These are phyloP conservation scores for Lissocephala sabroskyi DNA, from an alignment of 2,888 invertebrate species.

Conservation along the genomic window DNA sequence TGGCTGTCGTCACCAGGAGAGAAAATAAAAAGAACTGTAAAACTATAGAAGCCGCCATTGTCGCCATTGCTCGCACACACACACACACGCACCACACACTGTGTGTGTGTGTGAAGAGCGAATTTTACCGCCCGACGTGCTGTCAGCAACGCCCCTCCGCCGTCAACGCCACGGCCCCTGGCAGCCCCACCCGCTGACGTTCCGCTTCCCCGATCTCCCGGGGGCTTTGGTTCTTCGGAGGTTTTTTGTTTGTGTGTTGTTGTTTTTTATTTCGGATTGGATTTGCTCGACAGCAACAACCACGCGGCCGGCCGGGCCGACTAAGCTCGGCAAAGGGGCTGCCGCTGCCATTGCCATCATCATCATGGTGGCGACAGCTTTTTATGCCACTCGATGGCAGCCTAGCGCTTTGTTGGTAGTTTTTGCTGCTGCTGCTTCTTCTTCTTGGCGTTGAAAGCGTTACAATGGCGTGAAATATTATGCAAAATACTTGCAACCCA, in stretches of 20 bases:
- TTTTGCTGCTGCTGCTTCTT: conserved; percentile 16
- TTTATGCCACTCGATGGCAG: conserved; percentile 51
- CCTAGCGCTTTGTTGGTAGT: conserved; percentile 39
- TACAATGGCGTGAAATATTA: conserved; percentile 67
- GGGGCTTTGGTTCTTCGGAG: neutral
- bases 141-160: conserved; percentile 52
- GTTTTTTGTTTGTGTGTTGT: neutral
- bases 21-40: conserved; percentile 27
- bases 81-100: conserved; percentile 4
- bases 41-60: conserved; percentile 55
- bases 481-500: conserved; percentile 57
- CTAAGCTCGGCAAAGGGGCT: no score
- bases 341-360: neutral
- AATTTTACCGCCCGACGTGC: conserved; percentile 62
- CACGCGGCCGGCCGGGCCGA: no score
- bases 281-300: neutral
- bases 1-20: no score
- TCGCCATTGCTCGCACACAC: conserved; percentile 15
- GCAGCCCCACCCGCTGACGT: no score
- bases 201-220: no score
- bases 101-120: conserved; percentile 25
- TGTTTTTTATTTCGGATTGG: neutral
- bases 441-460: conserved; percentile 49
- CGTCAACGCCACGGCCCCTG: conserved; percentile 13
- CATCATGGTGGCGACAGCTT: conserved; percentile 53